Conservation (phyloP, 2,113 vertebrate genomes). For the Forbesichthys papilliferus region DNA sequence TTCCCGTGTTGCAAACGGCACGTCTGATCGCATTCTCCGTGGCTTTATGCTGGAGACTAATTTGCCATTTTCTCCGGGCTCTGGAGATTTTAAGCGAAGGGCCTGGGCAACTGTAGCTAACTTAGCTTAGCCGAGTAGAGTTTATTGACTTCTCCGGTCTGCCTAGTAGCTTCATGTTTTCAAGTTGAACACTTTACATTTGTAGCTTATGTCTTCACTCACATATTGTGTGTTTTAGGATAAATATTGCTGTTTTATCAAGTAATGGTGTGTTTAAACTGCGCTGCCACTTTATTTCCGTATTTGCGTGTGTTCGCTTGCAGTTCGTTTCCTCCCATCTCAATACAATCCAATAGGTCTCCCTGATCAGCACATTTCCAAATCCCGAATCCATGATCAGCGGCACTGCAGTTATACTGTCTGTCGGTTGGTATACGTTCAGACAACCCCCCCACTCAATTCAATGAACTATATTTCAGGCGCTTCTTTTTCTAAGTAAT, state of each 20-base stretch:
- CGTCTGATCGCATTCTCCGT: neutral
- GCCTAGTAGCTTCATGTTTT: too few species aligned
- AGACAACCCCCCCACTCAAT: too few species aligned
- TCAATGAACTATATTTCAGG: too few species aligned
- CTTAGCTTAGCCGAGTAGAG: neutral
- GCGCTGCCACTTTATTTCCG: neutral
- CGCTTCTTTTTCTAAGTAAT: too few species aligned
- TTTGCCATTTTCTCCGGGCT: neutral
- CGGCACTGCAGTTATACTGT: neutral
- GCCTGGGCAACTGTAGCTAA: neutral
- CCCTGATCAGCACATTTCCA: conserved; percentile 8
- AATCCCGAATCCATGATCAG: neutral
- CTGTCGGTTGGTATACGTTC: too few species aligned
- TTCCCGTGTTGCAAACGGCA: too few species aligned
- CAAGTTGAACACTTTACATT: too few species aligned
- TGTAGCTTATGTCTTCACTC: neutral
- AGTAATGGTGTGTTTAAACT: neutral
- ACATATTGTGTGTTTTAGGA: neutral
- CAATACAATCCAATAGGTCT: neutral
- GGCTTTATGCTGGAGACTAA: neutral
- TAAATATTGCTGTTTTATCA: neutral
- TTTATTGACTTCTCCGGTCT: neutral
- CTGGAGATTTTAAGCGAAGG: neutral
- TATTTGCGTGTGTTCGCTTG: neutral
- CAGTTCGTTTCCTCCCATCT: neutral